phyloP scores from a whole-genome alignment of 2,113 vertebrate species.

The western clawed frog (Xenopus tropicalis) region DNA sequence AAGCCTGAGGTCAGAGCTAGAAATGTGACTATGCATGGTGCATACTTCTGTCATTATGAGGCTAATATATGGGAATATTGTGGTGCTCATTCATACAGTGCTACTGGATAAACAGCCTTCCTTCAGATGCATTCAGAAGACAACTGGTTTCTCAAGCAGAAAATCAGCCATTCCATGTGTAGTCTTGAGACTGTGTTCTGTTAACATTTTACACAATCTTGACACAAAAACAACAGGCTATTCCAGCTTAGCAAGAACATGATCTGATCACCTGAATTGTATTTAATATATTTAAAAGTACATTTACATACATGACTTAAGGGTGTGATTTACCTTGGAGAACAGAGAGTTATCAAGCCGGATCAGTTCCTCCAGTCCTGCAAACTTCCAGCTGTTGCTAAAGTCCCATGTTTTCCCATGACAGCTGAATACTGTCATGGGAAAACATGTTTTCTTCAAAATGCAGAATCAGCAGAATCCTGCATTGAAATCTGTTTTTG shows the following conservation, averaged over 20 bases:
- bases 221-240: conserved; percentile 17
- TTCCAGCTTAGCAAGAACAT: neutral
- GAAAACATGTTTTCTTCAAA: too few species aligned
- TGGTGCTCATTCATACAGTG: neutral
- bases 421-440: too few species aligned
- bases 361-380: too few species aligned
- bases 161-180: neutral
- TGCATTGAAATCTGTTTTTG: too few species aligned
- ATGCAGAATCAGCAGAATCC: too few species aligned
- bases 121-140: neutral
- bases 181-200: neutral
- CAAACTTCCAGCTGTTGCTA: too few species aligned
- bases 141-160: too few species aligned
- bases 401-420: too few species aligned
- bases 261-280: neutral
- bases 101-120: neutral
- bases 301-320: too few species aligned
- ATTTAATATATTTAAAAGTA: too few species aligned
- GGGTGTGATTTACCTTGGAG: too few species aligned
- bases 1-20: neutral
- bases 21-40: neutral
- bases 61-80: neutral
- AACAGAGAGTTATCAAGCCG: too few species aligned
- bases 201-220: conserved; percentile 9
- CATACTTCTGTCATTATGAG: neutral